These are phyloP conservation scores for Nasonia oneida DNA, from an alignment of 2,888 invertebrate species.

Conservation along the genomic window DNA sequence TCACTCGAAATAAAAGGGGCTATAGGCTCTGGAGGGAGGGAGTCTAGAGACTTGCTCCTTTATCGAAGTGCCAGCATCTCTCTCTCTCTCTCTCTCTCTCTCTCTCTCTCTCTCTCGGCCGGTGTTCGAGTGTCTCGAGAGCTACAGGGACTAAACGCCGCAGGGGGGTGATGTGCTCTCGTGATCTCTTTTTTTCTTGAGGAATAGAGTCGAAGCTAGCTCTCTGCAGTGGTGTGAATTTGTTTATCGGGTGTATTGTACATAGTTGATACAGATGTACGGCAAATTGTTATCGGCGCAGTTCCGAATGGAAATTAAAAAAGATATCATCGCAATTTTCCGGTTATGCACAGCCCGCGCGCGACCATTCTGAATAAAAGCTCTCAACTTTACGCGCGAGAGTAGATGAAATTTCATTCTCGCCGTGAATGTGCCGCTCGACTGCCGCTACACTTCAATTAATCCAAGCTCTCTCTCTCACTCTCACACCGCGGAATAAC, in stretches of 20 bases:
- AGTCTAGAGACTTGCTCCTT: constrained; percentile 63
- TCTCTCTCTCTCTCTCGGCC: neutral
- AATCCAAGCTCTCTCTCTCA: neutral
- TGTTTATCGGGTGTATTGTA: no score
- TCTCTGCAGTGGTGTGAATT: no score
- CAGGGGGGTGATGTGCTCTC: neutral
- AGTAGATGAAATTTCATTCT: constrained; percentile 1
- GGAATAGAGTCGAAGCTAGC: no score
- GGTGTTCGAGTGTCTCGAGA: constrained; percentile 63
- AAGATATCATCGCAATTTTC: neutral
- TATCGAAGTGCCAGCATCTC: constrained; percentile 63
- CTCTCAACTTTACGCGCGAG: neutral
- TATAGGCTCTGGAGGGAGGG: constrained; percentile 26
- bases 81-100: no score
- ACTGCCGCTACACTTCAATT: constrained; percentile 12
- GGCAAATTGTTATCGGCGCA: no score
- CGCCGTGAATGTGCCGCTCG: neutral
- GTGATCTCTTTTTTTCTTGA: neutral
- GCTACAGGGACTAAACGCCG: neutral
- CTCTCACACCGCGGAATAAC: neutral
- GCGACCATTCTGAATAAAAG: neutral
- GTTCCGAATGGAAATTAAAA: neutral
- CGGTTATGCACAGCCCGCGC: neutral
- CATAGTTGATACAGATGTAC: no score
- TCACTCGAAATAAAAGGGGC: constrained; percentile 40